Base-by-base conservation (phyloP, 2,113 vertebrate genomes). In the Barnardius zonarius region DNA sequence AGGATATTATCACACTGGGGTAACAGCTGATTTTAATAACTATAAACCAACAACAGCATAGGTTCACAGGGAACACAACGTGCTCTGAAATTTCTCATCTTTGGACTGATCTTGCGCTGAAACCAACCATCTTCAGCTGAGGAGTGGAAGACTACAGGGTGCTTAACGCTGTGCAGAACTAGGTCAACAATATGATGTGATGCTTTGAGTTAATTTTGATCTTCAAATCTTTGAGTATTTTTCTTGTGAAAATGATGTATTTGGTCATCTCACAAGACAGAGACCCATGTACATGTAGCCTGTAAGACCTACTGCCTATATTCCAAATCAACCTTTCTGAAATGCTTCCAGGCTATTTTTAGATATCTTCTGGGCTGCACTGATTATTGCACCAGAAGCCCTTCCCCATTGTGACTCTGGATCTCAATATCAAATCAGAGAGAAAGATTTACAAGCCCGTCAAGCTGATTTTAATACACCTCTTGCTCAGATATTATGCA, bases 401-500 rank as follows among this genome's bases (percentile, higher is more conserved):
- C 64, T 72, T 74, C 85, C 43, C 74, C 84, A 85, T 18, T 37
- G 18, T 85, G 90, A 92, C 33, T 77, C 82, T 78, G 85, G 48
- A 92, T 85, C 86, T 78, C 75, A 76, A n/a, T 41, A 86, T 44
- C 55, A 79, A 90, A 91, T 88, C 31, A 82, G 43, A 82, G 51
- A 78, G 84, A 70, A 94, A 96, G 52, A 67, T 96, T 98, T 97
- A 97, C 96, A 98, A 97, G 92, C 87, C 70, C 79, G 69, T 75
- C 96, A 75, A 95, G 96, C 90, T 97, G 96, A 87, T 93, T 96
- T 98, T 95, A 97, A 92, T 52, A 89, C 33, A 91, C 64, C 62
- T 80, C 66, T 90, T 92, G 66, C 79, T 88, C 75, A 91, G 64
- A 74, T 76, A 72, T 13, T 84, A 95, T 93, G 90, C 86, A 64